Percentiles rank a stretch among this genome's conserved stretches.
phyloP scores from a whole-genome alignment of 2,113 vertebrate species.

The Calidris pugnax region DNA sequence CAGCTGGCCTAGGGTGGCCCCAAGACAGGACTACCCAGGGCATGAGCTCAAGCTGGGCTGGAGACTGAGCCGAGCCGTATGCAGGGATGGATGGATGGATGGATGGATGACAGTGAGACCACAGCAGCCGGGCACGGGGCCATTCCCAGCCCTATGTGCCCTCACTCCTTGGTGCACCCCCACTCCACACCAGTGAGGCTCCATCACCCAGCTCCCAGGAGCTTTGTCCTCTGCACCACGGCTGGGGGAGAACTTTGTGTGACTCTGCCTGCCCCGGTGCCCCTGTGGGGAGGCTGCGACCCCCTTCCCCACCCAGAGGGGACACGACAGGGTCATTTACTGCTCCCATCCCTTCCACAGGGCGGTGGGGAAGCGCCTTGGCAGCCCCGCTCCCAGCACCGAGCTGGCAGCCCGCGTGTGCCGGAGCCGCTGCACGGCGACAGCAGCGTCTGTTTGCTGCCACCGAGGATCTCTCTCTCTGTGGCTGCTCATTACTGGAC shows the following conservation, averaged over 20 bases:
- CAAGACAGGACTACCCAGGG: background rate
- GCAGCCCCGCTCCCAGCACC: background rate
- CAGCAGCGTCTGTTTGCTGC: constrained; percentile 23
- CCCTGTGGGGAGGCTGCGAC: background rate
- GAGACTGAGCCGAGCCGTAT: background rate
- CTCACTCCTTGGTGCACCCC: background rate
- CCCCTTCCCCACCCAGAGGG: background rate
- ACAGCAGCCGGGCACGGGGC: accelerated
- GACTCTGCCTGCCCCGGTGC: accelerated
- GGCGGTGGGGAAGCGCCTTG: accelerated
- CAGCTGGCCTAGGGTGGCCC: background rate
- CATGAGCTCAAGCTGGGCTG: background rate
- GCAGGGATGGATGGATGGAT: background rate
- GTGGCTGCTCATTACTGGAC: background rate
- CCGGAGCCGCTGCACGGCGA: background rate
- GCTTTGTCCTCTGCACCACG: background rate
- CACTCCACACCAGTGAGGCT: background rate
- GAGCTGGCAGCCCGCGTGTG: background rate
- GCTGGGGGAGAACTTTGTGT: background rate
- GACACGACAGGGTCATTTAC: background rate
- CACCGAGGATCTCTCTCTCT: constrained; percentile 9
- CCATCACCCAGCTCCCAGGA: background rate
- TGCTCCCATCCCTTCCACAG: accelerated
- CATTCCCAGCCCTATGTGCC: background rate
- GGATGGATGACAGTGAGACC: background rate